phyloP scores from a whole-genome alignment of 2,113 vertebrate species.

The Triplophysa dalaica region DNA sequence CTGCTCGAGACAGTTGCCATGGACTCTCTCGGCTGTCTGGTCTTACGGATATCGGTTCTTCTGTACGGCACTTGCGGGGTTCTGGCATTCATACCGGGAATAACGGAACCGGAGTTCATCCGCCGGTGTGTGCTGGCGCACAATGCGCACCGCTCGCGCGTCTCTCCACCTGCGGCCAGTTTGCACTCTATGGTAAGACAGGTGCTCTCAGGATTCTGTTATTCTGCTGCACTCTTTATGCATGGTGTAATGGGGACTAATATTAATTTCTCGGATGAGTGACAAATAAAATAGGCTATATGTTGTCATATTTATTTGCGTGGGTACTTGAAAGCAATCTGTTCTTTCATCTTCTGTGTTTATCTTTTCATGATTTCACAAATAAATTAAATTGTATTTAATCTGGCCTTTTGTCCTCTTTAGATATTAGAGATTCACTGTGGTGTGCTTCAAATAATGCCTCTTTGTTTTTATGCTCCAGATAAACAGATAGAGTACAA shows the following conservation, averaged over 20 bases:
- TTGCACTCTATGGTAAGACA: slow-evolving; percentile 53
- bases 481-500: not conserved
- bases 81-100: slow-evolving; percentile 44
- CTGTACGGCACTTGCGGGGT: slow-evolving; percentile 1
- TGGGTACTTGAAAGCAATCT: no score
- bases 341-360: not conserved
- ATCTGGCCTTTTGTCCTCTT: no score
- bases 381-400: no score
- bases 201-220: not conserved
- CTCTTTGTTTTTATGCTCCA: not conserved
- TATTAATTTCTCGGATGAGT: not conserved
- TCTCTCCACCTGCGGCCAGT: slow-evolving; percentile 32
- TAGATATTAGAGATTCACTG: not conserved
- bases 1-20: slow-evolving; percentile 29
- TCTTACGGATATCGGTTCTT: slow-evolving; percentile 41
- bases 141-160: slow-evolving; percentile 45
- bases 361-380: no score
- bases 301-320: no score
- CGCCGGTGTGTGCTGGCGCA: slow-evolving; percentile 52
- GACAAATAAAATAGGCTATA: not conserved
- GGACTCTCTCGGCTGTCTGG: slow-evolving; percentile 25
- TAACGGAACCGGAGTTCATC: slow-evolving; percentile 52
- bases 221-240: not conserved
- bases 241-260: not conserved
- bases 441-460: not conserved